These are phyloP conservation scores for Drosophila oshimai DNA, from an alignment of 1,140 invertebrate genomes.

Conservation along the genomic window DNA sequence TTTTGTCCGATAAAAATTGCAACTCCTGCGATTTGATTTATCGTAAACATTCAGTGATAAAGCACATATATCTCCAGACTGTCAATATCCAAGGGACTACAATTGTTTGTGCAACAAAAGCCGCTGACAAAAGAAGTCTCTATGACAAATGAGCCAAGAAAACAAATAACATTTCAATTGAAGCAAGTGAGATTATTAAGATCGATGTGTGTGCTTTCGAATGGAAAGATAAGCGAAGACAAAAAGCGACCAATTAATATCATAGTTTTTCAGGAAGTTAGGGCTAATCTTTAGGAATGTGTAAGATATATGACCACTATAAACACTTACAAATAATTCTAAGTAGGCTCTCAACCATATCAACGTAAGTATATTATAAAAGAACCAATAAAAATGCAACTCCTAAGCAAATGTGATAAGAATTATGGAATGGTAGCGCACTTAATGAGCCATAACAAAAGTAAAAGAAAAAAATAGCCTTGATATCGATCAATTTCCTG, in stretches of 20 bases:
- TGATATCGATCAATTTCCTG: slow-evolving; percentile 17
- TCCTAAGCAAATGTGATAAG: slow-evolving; percentile 6
- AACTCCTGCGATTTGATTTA: slow-evolving; percentile 36
- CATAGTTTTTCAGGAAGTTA: slow-evolving; percentile 8
- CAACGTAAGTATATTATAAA: slow-evolving; percentile 22
- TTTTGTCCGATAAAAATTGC: slow-evolving; percentile 23
- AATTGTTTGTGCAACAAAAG: slow-evolving; percentile 59
- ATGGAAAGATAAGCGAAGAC: background rate
- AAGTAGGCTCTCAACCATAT: slow-evolving; percentile 9
- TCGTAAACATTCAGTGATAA: slow-evolving; percentile 23
- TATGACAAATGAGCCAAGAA: slow-evolving; percentile 52
- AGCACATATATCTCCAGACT: slow-evolving; percentile 14
- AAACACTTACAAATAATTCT: slow-evolving; percentile 18
- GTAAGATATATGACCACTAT: slow-evolving; percentile 3
- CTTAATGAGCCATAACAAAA: background rate
- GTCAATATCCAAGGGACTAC: slow-evolving; percentile 21
- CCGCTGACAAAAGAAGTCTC: slow-evolving; percentile 30
- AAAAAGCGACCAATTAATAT: slow-evolving; percentile 3
- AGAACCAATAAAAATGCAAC: slow-evolving; percentile 26
- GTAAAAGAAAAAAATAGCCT: background rate
- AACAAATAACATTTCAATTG: slow-evolving; percentile 34
- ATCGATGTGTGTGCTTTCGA: slow-evolving; percentile 23
- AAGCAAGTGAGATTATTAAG: slow-evolving; percentile 14
- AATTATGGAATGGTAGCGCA: background rate
- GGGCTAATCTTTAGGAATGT: slow-evolving; percentile 7